Evolutionary conservation across 2,888 invertebrate genomes (phyloP), one percentile per base, ranked within the genome.

Genomic region (Dinocampus coccinellae): DNA sequence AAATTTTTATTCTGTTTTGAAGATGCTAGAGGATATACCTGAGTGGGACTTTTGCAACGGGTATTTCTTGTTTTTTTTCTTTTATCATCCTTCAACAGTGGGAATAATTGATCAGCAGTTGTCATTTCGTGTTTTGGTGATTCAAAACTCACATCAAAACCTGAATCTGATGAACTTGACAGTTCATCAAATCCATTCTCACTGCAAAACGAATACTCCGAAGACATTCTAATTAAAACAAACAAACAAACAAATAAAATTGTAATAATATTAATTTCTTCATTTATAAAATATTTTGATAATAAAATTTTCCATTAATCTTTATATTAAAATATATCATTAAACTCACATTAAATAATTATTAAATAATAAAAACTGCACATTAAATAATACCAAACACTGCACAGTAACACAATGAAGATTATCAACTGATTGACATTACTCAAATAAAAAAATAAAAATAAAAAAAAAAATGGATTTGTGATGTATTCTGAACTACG

Each of bases 111-210:
- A 86, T 88, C 65, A 85, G 88, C 39, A 82, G 82, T 73, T 61
- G 58, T 74, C 85, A 79, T 78, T 63, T 85, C 84, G 75, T 84
- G 83, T 71, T 86, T 85, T 39, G 85, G 87, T 0, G 86, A 91
- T 84, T 92, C 92, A 84, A 91, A 92, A 77, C 92, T 92, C 78
- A 92, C 91, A 79, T 94, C 94, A 82, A 94, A 92, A 61, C 95
- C 95, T 0, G 94, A 95, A 83, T 95, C 95, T 70, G 92, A 93
- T 75, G 94, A 94, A 84, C 86, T 87, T 16, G 87, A 87, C n/a
- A 87, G 80, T 73, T 87, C 87, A 76, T 87, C 87, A 76, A 87
- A 87, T 33, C 85, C 86, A 29, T 85, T 85, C 75, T 87, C 87
- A 77, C 87, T 87, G 79, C 87, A 85, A 79, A 85, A 87, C 33